These are phyloP conservation scores for Eledona agricola DNA, from an alignment of 2,888 invertebrate genomes.

Conservation along the genomic window DNA sequence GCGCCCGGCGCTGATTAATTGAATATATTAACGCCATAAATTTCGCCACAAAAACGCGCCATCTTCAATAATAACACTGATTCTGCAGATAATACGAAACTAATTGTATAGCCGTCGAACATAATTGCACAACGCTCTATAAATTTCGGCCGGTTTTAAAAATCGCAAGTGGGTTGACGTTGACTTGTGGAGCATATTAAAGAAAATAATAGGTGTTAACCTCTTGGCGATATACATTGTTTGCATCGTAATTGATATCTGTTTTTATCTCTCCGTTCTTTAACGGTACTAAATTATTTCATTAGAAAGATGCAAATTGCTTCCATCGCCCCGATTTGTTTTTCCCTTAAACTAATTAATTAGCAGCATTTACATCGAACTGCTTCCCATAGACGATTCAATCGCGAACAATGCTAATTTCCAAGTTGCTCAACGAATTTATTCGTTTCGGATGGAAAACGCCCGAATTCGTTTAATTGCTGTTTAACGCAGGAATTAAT, in stretches of 20 bases:
- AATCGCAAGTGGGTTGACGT: constrained; percentile 30
- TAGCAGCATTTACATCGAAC: constrained; percentile 20
- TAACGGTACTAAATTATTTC: constrained; percentile 25
- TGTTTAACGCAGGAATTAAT: constrained; percentile 19
- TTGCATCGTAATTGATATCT: constrained; percentile 30
- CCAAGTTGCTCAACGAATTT: constrained; percentile 4
- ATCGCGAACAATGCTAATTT: constrained; percentile 25
- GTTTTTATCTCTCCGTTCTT: constrained; percentile 13
- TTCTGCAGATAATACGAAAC: constrained; percentile 23
- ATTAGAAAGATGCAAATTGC: constrained; percentile 5
- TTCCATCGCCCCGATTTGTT: constrained; percentile 9
- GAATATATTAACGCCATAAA: constrained; percentile 21
- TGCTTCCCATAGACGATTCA: constrained; percentile 14
- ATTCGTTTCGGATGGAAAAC: constrained; percentile 9
- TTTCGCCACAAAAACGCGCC: constrained; percentile 14
- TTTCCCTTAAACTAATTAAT: constrained; percentile 18
- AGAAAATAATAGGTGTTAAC: constrained; percentile 34
- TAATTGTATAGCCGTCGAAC: constrained; percentile 21
- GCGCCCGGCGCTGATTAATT: constrained; percentile 20
- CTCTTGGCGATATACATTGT: constrained; percentile 22
- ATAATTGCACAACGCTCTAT: constrained; percentile 32
- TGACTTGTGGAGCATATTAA: constrained; percentile 30
- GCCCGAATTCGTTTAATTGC: constrained; percentile 23
- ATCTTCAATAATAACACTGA: constrained; percentile 20
- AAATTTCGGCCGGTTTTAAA: constrained; percentile 26